Base-by-base conservation (phyloP, 2,888 invertebrate species). In the Calliopum simillimum region DNA sequence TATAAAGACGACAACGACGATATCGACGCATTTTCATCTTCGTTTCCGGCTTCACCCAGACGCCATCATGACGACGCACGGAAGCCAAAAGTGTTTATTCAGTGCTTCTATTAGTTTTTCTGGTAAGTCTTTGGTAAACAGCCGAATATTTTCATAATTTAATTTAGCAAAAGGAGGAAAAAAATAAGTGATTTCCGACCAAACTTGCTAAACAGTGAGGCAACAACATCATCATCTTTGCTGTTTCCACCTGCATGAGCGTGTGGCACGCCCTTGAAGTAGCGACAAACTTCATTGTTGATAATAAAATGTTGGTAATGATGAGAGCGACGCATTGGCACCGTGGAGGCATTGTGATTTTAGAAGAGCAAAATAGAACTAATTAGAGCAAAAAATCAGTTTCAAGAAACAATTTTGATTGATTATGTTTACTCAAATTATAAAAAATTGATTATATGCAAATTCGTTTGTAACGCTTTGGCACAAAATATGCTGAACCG, bases 121-220 rank as follows among this genome's bases (percentile, higher is more conserved):
- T 47, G 59, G 58, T 59, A 62, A 71, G 73, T 70, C 69, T 68
- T 68, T 68, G 72, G 68, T 59, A 71, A 73, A 74, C 71, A 74
- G 44, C 68, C 65, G 70, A 75, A 70, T 70, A 72, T 73, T 74
- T 76, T 74, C 69, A 75, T 75, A 75, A 75, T 73, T 74, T 71
- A 71, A 76, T 76, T 75, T 75, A 21, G 72, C 41, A 64, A 71
- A 73, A 74, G 63, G 5, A 8, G 44, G 44, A 56, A 56, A 41
- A 44, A n/a, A 56, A 23, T 19, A 61, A 44, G 43, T 19, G 46
- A 25, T 13, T 12, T 12, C 25, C 13, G 25, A 25, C 11, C 44
- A 44, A 16, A n/a, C n/a, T 55, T 65, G 23, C 55, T 46, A 23
- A n/a, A 49, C 55, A 25, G 44, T 43, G 21, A 14, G 6, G 46